Conservation (phyloP, 2,113 vertebrate genomes). For the Struthio camelus region DNA sequence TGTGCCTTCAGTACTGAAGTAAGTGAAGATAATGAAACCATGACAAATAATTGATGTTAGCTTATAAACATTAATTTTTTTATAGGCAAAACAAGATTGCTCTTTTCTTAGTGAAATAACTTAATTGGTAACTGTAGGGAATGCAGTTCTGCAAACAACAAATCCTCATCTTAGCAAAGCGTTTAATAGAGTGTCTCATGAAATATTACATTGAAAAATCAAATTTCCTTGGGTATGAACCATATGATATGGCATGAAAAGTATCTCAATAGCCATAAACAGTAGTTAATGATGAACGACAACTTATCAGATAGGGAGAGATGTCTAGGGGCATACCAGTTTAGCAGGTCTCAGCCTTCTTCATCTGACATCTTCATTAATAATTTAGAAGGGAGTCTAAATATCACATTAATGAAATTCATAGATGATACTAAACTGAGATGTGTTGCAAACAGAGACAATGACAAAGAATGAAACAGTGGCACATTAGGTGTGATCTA, state of each 20-base stretch:
- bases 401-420: conserved; percentile 44
- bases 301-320: conserved; percentile 40
- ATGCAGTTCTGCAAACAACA: not conserved
- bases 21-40: not conserved
- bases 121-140: not conserved
- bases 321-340: not conserved
- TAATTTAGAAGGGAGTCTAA: conserved; percentile 29
- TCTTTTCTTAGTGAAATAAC: not conserved
- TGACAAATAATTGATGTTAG: not conserved
- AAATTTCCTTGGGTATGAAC: conserved; percentile 56
- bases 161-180: not conserved
- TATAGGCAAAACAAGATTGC: not conserved
- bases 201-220: conserved; percentile 64
- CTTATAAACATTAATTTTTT: not conserved
- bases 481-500: not conserved
- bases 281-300: conserved; percentile 64
- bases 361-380: conserved; percentile 62
- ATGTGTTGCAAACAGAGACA: not conserved
- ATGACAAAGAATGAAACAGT: not conserved
- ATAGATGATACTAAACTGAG: conserved; percentile 18
- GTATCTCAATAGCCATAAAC: conserved; percentile 60
- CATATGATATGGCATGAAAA: conserved; percentile 53
- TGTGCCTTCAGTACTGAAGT: not conserved
- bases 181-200: not conserved
- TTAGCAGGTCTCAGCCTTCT: not conserved